Evolutionary conservation across 2,888 invertebrate genomes (phyloP), one percentile per base, ranked within the genome.

Genomic region (Micropterix aruncella): DNA sequence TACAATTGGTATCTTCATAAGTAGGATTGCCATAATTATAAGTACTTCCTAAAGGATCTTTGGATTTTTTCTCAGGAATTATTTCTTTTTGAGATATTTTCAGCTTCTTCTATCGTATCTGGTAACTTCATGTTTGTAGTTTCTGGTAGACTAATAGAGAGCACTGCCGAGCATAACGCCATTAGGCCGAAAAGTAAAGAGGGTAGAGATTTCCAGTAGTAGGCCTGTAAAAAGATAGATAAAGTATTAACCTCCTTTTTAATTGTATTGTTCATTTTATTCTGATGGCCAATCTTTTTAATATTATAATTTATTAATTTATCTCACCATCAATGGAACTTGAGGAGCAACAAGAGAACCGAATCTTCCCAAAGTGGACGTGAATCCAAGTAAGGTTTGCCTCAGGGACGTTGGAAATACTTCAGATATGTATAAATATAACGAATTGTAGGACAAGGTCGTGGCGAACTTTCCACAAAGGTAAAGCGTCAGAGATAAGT

Each of bases 371-470:
- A 78, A 63, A 53, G 79, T 77, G 0, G 80, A 80, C 55, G 79
- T 80, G 2, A 73, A 63, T 1, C 77, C 78, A 52, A 80, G 62
- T 40, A 80, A 55, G 0, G 79, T 77, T 54, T 80, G 79, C 38
- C 81, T 61, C 19, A 79, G 65, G 18, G 68, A 75, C 0, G 81
- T 82, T 0, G 81, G 81, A 55, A 81, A 81, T 51, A 81, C 71
- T 58, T 82, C 81, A 15, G 80, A 76, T 1, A 80, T 79, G 55
- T 79, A 76, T 43, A 81, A 73, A 55, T 81, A 82, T 16, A 79
- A 66, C 0, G 76, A 67, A 27, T 77, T 75, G 55, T 81, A 82
- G 0, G 81, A 73, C 2, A 75, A 70, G 0, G 80, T 80, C 48
- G 80, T 79, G 17, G 74, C 75, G 57, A 76, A 78, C 62, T 81